Conservation (phyloP, 1,140 invertebrate species). For the Lordiphosa collinella region DNA sequence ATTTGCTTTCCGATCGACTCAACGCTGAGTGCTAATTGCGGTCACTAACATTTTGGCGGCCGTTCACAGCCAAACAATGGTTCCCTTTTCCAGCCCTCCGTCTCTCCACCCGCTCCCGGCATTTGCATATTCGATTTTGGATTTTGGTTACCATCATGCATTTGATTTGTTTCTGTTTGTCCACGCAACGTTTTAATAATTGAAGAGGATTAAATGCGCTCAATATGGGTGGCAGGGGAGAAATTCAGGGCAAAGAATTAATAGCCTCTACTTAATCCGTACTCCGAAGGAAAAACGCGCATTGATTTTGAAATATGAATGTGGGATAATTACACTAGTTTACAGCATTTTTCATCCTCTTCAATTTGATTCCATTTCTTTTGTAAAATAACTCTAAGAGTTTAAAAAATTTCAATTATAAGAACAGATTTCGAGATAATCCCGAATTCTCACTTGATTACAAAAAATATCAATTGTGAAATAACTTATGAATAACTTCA, state of each 20-base stretch:
- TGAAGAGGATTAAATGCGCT: not conserved
- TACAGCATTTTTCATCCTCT: not conserved
- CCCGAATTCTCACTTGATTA: too few species aligned
- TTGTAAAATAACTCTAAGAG: too few species aligned
- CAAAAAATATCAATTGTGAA: too few species aligned
- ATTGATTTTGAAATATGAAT: too few species aligned
- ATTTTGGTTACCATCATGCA: slow-evolving; percentile 27
- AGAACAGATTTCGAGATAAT: too few species aligned
- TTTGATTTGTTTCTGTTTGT: slow-evolving; percentile 18
- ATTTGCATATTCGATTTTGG: slow-evolving; percentile 55
- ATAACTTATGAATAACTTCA: too few species aligned
- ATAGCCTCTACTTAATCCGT: not conserved
- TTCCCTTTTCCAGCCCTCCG: not conserved
- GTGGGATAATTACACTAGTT: too few species aligned
- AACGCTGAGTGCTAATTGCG: slow-evolving; percentile 55
- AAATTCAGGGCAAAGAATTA: not conserved
- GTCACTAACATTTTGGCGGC: slow-evolving; percentile 66
- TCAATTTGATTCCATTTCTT: too few species aligned
- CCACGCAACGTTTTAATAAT: slow-evolving; percentile 3
- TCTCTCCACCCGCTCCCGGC: not conserved
- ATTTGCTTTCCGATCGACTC: slow-evolving; percentile 3
- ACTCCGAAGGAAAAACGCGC: too few species aligned
- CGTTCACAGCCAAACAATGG: slow-evolving; percentile 19
- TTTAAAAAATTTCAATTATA: too few species aligned
- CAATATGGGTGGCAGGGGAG: not conserved